A percentile compares a stretch with the other conserved stretches of the same genome.
Evolutionary conservation across 2,797 vertebrate species (phyloP).

Genomic region (Pterois miles): DNA sequence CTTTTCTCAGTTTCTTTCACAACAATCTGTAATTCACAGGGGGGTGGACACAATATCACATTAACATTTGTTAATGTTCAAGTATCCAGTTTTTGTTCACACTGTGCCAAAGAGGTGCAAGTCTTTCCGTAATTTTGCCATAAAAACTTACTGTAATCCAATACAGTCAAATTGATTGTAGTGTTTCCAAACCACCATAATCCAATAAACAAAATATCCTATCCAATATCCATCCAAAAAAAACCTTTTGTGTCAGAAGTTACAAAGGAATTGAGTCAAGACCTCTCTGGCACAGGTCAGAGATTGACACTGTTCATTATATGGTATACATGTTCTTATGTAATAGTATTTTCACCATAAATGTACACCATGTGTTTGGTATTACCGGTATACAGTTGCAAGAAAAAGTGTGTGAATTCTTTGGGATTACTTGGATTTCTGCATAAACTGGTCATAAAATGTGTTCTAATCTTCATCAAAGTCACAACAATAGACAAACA

Average conservation of each 20-base stretch:
- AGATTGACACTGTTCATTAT: background rate
- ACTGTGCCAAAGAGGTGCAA: too few relatives aligned
- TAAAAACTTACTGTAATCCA: too few relatives aligned
- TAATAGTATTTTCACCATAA: background rate
- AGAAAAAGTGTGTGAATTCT: too few relatives aligned
- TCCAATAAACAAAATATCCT: background rate
- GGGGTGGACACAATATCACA: constrained; percentile 30
- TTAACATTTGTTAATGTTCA: constrained; percentile 21
- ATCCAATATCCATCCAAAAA: too few relatives aligned
- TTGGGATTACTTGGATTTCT: too few relatives aligned
- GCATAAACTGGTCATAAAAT: too few relatives aligned
- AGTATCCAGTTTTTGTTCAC: too few relatives aligned
- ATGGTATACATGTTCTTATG: background rate
- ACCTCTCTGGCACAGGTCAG: background rate
- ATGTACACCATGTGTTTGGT: background rate
- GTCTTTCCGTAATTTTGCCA: too few relatives aligned
- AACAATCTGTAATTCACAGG: constrained; percentile 70
- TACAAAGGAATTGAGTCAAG: too few relatives aligned
- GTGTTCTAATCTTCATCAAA: too few relatives aligned
- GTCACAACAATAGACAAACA: too few relatives aligned
- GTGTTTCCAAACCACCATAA: background rate
- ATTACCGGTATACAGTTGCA: too few relatives aligned
- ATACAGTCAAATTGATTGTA: background rate
- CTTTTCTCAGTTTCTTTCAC: constrained; percentile 60
- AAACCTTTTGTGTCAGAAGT: background rate